A percentile compares a stretch with the other conserved stretches of the same genome.
phyloP scores from a whole-genome alignment of 2,113 vertebrate genomes.

The Leucopsar rothschildi region DNA sequence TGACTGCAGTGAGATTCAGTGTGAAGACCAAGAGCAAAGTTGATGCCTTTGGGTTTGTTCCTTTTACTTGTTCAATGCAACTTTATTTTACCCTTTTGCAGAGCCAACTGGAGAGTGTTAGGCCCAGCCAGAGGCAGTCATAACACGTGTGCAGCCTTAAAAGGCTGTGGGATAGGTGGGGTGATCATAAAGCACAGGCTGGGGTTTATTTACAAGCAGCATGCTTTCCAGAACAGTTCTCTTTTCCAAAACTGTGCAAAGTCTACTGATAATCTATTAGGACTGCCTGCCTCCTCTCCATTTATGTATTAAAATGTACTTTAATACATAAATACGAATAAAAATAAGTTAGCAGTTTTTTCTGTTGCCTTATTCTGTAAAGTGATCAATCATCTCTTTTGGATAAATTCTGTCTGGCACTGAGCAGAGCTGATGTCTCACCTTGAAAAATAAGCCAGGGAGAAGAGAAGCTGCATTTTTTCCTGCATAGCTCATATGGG shows the following conservation, averaged over 20 bases:
- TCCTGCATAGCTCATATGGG: not conserved
- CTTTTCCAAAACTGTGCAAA: not conserved
- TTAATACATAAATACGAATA: not conserved
- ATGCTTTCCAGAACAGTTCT: not conserved
- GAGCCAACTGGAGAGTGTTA: not conserved
- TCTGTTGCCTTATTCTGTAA: not conserved
- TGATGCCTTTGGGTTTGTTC: conserved; percentile 4
- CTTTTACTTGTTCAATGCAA: not conserved
- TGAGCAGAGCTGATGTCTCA: not conserved
- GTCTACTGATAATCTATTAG: not conserved
- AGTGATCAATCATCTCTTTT: not conserved
- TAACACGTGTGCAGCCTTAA: not conserved
- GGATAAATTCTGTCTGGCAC: not conserved
- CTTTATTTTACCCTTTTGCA: not conserved
- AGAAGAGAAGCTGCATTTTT: not conserved
- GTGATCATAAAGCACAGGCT: not conserved
- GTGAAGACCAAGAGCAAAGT: not conserved
- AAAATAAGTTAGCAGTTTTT: not conserved
- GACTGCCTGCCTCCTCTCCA: not conserved
- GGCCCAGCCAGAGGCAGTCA: not conserved
- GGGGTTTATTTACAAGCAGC: conserved; percentile 23
- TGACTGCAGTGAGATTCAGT: not conserved
- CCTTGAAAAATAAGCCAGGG: not conserved
- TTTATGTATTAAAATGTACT: not conserved
- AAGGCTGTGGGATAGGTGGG: not conserved